Conservation (phyloP, 30 jellyfish, hydroid and myxozoan species). For the Aurelia aurita region DNA sequence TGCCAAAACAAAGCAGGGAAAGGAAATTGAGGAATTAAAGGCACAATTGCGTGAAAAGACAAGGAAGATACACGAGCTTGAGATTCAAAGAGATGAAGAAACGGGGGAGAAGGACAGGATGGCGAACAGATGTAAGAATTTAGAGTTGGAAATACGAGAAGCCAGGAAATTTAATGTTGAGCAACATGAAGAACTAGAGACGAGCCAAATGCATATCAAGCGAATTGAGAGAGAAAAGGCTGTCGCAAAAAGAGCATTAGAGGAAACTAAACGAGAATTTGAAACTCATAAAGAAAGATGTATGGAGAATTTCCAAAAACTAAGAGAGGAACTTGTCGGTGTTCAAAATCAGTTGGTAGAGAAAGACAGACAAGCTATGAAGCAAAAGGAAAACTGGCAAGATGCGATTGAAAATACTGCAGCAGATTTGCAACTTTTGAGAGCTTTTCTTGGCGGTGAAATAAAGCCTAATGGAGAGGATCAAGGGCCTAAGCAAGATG, state of each 20-base stretch:
- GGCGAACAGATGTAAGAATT: conserved; percentile 28
- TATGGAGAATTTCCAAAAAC: conserved; percentile 62
- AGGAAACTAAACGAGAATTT: conserved; percentile 72
- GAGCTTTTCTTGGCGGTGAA: conserved; percentile 67
- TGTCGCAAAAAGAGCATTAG: conserved; percentile 40
- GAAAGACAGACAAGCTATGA: conserved; percentile 89
- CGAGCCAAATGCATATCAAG: conserved; percentile 65
- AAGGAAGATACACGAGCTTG: conserved; percentile 73
- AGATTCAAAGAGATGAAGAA: conserved; percentile 37
- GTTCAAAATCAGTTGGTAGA: conserved; percentile 83
- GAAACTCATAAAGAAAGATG: conserved; percentile 85
- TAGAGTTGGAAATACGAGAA: conserved; percentile 75
- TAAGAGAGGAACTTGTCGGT: conserved; percentile 86
- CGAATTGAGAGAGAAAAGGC: conserved; percentile 82
- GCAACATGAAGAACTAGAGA: conserved; percentile 81
- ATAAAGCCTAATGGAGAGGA: conserved; percentile 11
- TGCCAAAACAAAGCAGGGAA: conserved; percentile 36
- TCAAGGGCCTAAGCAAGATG: conserved; percentile 29
- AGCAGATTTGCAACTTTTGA: conserved; percentile 80
- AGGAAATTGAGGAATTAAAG: conserved; percentile 74
- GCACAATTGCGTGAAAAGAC: conserved; percentile 66
- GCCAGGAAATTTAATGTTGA: conserved; percentile 58
- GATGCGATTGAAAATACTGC: conserved; percentile 90
- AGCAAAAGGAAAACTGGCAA: conserved; percentile 87
- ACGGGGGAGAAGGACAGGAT: conserved; percentile 52